Conservation (phyloP, 2,888 invertebrate genomes). For the Zaprionus obscuricornis region DNA sequence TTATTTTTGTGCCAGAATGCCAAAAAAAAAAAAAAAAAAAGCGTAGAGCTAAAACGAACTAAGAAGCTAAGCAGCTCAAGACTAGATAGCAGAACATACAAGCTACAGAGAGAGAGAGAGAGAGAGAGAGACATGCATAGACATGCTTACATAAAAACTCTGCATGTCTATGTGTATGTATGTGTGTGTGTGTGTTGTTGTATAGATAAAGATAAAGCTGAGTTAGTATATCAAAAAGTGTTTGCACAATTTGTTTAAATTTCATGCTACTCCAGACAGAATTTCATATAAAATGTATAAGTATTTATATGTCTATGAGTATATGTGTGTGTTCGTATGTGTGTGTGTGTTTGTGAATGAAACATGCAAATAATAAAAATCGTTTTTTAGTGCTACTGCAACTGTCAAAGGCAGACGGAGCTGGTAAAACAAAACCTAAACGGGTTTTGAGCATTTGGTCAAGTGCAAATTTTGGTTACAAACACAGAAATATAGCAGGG, state of each 20-base stretch:
- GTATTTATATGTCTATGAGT: constrained; percentile 2
- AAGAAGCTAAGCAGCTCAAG: background rate
- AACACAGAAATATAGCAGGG: no score
- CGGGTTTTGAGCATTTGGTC: constrained; percentile 50
- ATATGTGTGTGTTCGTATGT: background rate
- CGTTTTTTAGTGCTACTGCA: constrained; percentile 45
- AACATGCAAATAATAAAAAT: constrained; percentile 58
- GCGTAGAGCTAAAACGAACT: constrained; percentile 1
- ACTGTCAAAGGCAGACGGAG: constrained; percentile 57
- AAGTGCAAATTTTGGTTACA: constrained; percentile 58
- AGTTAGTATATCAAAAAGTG: constrained; percentile 58
- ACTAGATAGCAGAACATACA: background rate
- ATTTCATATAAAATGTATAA: constrained; percentile 59
- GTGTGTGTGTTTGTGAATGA: constrained; percentile 22
- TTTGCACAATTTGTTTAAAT: constrained; percentile 73
- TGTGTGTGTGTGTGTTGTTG: no score
- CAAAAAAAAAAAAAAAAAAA: constrained; percentile 24
- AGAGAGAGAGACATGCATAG: no score
- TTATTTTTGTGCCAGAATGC: constrained; percentile 40
- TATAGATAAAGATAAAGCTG: background rate
- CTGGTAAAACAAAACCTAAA: constrained; percentile 39
- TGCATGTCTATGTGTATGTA: no score
- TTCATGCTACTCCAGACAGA: constrained; percentile 63
- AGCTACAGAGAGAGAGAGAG: background rate
- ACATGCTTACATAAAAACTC: no score